A percentile compares a stretch with the other conserved stretches of the same genome.
Conservation (phyloP, 2,888 invertebrate genomes). For the Nemurella pictetii region DNA sequence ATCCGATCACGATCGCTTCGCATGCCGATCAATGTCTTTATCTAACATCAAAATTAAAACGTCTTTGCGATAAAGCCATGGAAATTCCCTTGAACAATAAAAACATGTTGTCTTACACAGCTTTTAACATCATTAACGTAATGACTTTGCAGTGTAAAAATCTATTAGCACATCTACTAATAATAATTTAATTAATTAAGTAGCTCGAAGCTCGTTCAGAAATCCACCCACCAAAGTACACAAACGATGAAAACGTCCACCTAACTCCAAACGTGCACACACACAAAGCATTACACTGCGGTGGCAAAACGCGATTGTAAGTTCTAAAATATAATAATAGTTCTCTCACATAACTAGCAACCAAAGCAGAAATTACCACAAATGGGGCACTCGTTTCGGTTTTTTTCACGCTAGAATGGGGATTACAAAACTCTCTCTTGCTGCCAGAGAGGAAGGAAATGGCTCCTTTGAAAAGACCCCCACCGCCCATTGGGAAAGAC, state of each 20-base stretch:
- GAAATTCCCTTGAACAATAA: neutral
- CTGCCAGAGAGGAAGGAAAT: slow-evolving; percentile 3
- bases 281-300: neutral
- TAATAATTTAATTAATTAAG: neutral
- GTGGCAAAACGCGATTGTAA: neutral
- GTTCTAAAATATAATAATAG: neutral
- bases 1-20: neutral
- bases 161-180: neutral
- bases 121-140: neutral
- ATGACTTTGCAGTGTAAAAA: neutral
- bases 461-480: neutral
- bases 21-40: too few relatives aligned
- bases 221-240: neutral
- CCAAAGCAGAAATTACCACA: neutral
- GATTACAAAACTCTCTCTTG: neutral
- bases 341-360: neutral
- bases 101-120: neutral
- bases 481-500: neutral
- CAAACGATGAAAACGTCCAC: neutral
- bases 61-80: too few relatives aligned
- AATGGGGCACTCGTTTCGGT: neutral
- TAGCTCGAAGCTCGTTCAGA: neutral
- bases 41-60: neutral
- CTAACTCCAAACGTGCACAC: neutral
- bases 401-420: neutral